A percentile compares a stretch with the other conserved stretches of the same genome.
Evolutionary conservation across 2,113 vertebrate species (phyloP).

Genomic region (Helogale parvula): DNA sequence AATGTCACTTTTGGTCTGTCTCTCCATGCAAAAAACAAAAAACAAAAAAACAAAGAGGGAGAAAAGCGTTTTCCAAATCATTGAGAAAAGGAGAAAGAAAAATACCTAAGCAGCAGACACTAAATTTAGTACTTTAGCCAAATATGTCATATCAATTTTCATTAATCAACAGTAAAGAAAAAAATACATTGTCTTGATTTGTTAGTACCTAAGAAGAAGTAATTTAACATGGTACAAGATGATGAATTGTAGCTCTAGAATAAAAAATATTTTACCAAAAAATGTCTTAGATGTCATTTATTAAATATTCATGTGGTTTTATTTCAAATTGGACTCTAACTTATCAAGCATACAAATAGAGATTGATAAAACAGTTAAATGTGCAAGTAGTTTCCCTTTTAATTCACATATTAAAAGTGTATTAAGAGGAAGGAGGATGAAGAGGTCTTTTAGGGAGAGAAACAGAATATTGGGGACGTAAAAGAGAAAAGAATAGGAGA

Average conservation of each 20-base stretch:
- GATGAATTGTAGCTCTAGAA: background rate
- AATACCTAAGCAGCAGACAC: background rate
- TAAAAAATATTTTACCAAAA: constrained; percentile 4
- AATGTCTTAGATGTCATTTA: background rate
- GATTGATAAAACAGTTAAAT: background rate
- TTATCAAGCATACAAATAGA: background rate
- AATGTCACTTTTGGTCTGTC: background rate
- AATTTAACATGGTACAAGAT: background rate
- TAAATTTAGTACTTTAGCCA: background rate
- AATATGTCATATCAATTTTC: background rate
- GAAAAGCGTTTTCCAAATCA: background rate
- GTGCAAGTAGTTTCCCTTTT: background rate
- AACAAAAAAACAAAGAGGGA: background rate
- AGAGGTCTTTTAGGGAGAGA: background rate
- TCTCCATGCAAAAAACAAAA: background rate
- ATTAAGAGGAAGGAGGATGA: background rate
- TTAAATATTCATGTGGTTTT: background rate
- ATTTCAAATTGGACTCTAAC: background rate
- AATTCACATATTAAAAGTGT: background rate
- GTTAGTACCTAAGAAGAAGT: background rate
- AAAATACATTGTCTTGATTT: background rate
- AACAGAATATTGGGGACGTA: background rate
- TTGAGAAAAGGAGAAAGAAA: background rate
- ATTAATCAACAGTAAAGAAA: background rate
- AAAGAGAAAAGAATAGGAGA: background rate